Evolutionary conservation across 2,797 vertebrate species (phyloP).

Genomic region (Scolopax bukidnonensis): DNA sequence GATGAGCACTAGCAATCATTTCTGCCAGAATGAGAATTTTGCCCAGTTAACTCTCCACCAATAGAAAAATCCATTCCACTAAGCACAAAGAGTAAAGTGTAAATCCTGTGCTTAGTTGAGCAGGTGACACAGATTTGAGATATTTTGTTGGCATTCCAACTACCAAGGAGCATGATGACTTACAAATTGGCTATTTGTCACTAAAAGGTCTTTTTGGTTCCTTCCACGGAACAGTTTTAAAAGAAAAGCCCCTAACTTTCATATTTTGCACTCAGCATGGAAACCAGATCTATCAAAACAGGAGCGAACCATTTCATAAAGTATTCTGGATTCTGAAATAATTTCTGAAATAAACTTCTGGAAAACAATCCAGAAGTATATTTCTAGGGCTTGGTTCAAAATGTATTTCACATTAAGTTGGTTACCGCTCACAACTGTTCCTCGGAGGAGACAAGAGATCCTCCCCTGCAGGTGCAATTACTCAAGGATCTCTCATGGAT

Average conservation of each 20-base stretch:
- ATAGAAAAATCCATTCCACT: background rate
- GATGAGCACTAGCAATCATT: background rate
- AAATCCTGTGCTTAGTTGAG: background rate
- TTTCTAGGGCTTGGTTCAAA: background rate
- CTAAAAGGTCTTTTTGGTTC: background rate
- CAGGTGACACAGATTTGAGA: background rate
- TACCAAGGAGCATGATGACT: background rate
- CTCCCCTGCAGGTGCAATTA: too few relatives aligned
- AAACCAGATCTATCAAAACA: background rate
- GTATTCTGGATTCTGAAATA: background rate
- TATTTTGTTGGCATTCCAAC: background rate
- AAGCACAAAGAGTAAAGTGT: background rate
- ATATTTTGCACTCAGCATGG: background rate
- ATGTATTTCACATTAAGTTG: background rate
- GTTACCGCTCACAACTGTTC: background rate
- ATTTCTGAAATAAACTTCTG: too few relatives aligned
- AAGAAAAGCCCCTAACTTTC: background rate
- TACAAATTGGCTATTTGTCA: background rate
- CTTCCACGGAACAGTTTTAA: background rate
- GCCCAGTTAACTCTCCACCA: background rate
- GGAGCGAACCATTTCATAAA: background rate
- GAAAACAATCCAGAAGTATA: background rate
- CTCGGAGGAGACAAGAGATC: background rate
- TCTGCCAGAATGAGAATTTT: background rate
- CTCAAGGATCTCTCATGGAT: rapidly evolving